Evolutionary conservation across 2,888 invertebrate species (phyloP), one percentile per base, ranked within the genome.

Genomic region (Vandiemenella viatica): DNA sequence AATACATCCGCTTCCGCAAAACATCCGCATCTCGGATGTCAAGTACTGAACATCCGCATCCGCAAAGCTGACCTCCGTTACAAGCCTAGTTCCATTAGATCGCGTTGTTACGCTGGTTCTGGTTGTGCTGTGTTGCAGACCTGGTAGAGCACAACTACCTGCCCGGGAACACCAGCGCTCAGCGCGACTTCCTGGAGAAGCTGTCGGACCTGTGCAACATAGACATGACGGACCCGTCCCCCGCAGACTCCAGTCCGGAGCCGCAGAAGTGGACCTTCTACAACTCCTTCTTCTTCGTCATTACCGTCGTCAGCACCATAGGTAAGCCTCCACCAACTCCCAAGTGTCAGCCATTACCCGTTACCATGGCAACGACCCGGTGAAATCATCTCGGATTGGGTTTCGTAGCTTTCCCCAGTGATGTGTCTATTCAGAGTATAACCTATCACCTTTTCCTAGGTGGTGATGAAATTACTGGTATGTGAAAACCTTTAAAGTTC

Each of bases 221-320:
- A 58, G 76, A 83, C 1, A 76, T 87, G 59, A 74, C 73, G 57
- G 74, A 76, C 60, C 66, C 68, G 52, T 75, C 77, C 10, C 16
- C 21, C 3, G 47, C 42, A 18, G 45, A 51, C 23, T 43, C 7
- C 18, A 20, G 19, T 23, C 23, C 45, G 17, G 53, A 50, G 17
- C 49, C 53, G 3, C 41, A 46, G 51, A 77, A 75, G 61, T 92
- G 91, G 91, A 87, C 86, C 60, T 90, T 85, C 66, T 90, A 89
- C 65, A 90, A 91, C 66, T 83, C 90, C 1, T 80, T 91, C 61
- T 90, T 90, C 69, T 91, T 91, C 65, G 83, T 89, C 4, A 83
- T 91, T 59, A 91, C 90, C 15, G 88, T 90, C 45, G 84, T 89
- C 61, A 90, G 88, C 62, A 92, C 91, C 5, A 87, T 92, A 57